phyloP scores from a whole-genome alignment of 2,888 invertebrate species.

The Gryllus longicercus region DNA sequence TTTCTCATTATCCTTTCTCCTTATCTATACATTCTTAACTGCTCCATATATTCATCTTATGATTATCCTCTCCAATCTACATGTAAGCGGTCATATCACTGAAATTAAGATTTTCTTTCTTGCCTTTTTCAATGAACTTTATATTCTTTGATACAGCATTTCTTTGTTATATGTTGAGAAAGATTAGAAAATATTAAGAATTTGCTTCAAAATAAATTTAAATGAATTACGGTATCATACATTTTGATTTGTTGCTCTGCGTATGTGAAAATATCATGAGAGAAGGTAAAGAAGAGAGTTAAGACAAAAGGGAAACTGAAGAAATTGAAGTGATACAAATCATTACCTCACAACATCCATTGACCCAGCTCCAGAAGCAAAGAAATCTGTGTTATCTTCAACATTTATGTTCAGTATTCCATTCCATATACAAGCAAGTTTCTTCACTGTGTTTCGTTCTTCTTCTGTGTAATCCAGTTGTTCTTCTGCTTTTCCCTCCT shows the following conservation, averaged over 20 bases:
- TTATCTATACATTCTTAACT: too few relatives aligned
- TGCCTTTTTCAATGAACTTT: too few relatives aligned
- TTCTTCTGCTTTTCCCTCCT: constrained; percentile 61
- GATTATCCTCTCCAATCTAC: too few relatives aligned
- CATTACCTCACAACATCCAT: constrained; percentile 88
- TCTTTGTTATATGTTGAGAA: too few relatives aligned
- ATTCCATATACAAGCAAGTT: constrained; percentile 71
- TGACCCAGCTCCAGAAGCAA: constrained; percentile 91
- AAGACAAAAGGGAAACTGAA: not conserved
- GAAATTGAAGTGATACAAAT: not conserved
- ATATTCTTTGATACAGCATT: too few relatives aligned
- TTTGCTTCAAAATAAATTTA: constrained; percentile 21
- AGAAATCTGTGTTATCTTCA: constrained; percentile 83
- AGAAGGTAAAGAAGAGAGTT: not conserved
- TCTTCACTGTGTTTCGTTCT: constrained; percentile 66
- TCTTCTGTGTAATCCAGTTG: constrained; percentile 66
- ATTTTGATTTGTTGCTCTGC: too few relatives aligned
- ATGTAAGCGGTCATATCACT: too few relatives aligned
- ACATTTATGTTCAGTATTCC: constrained; percentile 75
- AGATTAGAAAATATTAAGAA: constrained; percentile 19
- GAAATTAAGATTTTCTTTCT: too few relatives aligned
- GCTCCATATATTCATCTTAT: too few relatives aligned
- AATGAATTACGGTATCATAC: not conserved
- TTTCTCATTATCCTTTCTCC: too few relatives aligned
- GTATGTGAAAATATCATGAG: too few relatives aligned